A percentile compares a stretch with the other conserved stretches of the same genome.
Evolutionary conservation across 2,888 invertebrate genomes (phyloP).

Genomic region (Criorhina ranunculi): DNA sequence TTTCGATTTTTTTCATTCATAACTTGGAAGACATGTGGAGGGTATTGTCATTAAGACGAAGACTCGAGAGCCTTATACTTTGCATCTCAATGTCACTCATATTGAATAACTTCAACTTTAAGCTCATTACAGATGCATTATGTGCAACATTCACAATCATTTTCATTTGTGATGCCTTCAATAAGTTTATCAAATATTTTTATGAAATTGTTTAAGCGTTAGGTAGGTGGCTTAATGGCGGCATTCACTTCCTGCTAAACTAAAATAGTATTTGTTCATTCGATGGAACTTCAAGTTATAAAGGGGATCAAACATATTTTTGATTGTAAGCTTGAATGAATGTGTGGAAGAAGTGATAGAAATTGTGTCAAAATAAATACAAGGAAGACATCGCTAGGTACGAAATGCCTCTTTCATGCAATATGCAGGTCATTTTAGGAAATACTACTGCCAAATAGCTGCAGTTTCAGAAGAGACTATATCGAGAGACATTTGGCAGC

Average conservation of each 20-base stretch:
- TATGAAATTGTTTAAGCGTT: not conserved
- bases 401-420: no score
- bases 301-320: not conserved
- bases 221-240: conserved; percentile 2
- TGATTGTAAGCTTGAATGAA: no score
- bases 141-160: conserved; percentile 10
- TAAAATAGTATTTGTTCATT: not conserved
- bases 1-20: conserved; percentile 56
- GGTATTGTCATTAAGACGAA: conserved; percentile 27
- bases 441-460: no score
- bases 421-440: no score
- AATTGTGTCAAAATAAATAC: no score
- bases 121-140: conserved; percentile 30
- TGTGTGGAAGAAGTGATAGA: no score
- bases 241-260: conserved; percentile 1
- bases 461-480: no score
- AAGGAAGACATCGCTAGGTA: no score
- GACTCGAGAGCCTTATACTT: conserved; percentile 35
- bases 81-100: conserved; percentile 48
- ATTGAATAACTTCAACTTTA: conserved; percentile 17
- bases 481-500: no score
- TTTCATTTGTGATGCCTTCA: not conserved
- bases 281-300: not conserved
- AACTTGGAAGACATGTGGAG: conserved; percentile 26
- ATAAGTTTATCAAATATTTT: no score